These are phyloP conservation scores for Potamarius usumacintae DNA, from an alignment of 2,113 vertebrate genomes.

Conservation along the genomic window DNA sequence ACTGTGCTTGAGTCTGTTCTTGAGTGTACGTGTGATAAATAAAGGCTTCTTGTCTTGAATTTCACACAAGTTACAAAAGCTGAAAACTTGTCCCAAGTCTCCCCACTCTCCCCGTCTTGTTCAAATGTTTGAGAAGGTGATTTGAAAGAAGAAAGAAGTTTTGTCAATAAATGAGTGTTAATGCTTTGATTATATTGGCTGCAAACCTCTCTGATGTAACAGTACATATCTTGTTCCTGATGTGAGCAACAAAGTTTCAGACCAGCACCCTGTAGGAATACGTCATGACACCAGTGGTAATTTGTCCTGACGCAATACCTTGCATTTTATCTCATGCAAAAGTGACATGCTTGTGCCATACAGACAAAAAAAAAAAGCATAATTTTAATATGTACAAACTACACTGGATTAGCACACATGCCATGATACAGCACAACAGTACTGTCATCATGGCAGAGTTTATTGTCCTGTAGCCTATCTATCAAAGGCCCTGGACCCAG, in stretches of 20 bases:
- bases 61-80: too few species aligned
- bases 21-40: too few species aligned
- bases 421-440: neutral
- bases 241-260: neutral
- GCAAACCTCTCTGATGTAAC: neutral
- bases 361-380: neutral
- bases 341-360: neutral
- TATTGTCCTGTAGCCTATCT: too few species aligned
- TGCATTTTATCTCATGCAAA: neutral
- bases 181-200: neutral
- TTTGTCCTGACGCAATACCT: too few species aligned
- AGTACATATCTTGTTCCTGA: neutral
- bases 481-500: too few species aligned
- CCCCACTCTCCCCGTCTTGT: neutral
- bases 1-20: too few species aligned
- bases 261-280: constrained; percentile 8
- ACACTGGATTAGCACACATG: neutral
- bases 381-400: neutral
- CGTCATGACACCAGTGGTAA: neutral
- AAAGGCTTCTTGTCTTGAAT: too few species aligned
- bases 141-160: neutral
- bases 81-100: too few species aligned
- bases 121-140: neutral
- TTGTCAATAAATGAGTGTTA: neutral
- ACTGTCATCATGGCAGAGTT: too few species aligned